These are phyloP conservation scores for Rhinopithecus roxellana DNA, from an alignment of 2,113 vertebrate genomes.

Conservation along the genomic window DNA sequence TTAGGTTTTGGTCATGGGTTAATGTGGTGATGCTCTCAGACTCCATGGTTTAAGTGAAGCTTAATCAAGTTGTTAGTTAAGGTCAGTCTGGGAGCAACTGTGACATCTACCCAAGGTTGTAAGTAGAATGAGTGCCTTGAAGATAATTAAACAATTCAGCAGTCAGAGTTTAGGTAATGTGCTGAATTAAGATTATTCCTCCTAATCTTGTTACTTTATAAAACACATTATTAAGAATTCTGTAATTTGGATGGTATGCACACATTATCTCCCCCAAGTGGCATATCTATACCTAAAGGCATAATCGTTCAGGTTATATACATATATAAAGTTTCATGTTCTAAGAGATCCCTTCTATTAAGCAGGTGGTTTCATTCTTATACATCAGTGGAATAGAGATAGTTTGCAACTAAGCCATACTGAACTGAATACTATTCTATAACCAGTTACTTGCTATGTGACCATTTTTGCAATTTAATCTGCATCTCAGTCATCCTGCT, in stretches of 20 bases:
- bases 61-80: background rate
- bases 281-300: background rate
- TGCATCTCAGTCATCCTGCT: background rate
- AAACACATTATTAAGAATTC: slow-evolving; percentile 6
- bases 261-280: background rate
- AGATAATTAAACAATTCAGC: background rate
- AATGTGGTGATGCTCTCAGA: background rate
- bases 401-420: background rate
- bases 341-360: background rate
- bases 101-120: background rate
- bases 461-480: background rate
- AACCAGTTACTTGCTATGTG: background rate
- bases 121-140: background rate
- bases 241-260: background rate
- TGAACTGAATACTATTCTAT: background rate
- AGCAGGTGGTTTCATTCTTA: background rate
- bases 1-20: background rate
- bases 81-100: background rate
- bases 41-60: background rate
- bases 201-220: background rate
- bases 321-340: background rate
- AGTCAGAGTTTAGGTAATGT: background rate
- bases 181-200: background rate
- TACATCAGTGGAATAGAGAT: background rate
- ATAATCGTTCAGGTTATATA: background rate